These are phyloP conservation scores for Atta texana DNA, from an alignment of 1,140 invertebrate genomes.

Conservation along the genomic window DNA sequence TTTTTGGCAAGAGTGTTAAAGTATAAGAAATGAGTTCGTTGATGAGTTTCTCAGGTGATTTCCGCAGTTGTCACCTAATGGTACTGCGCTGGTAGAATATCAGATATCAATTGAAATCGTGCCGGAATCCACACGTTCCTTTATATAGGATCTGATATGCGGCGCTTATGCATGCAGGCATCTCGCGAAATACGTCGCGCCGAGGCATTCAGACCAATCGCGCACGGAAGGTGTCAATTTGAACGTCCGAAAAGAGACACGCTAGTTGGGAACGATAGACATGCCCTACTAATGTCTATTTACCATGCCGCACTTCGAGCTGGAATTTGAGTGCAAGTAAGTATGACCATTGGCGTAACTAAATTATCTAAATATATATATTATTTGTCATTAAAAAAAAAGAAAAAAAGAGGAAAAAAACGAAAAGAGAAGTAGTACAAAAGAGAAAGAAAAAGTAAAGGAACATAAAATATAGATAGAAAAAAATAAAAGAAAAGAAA, in stretches of 20 bases:
- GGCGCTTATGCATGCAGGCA: conserved; percentile 52
- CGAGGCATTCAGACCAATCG: conserved; percentile 21
- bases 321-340: conserved; percentile 29
- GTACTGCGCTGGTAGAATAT: conserved; percentile 46
- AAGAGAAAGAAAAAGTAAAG: neutral
- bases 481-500: neutral
- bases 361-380: neutral
- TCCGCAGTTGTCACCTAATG: conserved; percentile 56
- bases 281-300: conserved; percentile 81
- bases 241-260: conserved; percentile 71
- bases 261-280: conserved; percentile 56
- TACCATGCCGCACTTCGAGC: conserved; percentile 47
- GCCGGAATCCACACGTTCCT: conserved; percentile 61
- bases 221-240: conserved; percentile 83
- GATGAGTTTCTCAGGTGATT: neutral
- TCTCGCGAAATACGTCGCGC: conserved; percentile 60
- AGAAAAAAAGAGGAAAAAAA: neutral
- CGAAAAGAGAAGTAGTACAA: neutral
- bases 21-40: neutral
- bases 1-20: neutral
- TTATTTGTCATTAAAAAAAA: neutral
- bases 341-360: neutral
- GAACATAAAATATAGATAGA: neutral
- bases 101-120: conserved; percentile 73
- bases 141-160: conserved; percentile 76